phyloP scores from a whole-genome alignment of 2,888 invertebrate genomes.

The Flabesymbios commensalis region DNA sequence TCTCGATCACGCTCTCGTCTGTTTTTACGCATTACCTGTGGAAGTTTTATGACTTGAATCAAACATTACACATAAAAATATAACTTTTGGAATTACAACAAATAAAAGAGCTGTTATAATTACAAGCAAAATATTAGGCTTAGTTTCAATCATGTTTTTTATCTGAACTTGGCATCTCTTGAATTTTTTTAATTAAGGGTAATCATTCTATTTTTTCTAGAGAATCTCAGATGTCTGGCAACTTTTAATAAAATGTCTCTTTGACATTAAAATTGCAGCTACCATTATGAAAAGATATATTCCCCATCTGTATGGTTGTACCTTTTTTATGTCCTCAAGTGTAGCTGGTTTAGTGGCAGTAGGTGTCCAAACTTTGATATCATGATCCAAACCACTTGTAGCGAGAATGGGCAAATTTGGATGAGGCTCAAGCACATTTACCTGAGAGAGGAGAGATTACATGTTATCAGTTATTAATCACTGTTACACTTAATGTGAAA shows the following conservation, averaged over 20 bases:
- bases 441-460: slow-evolving; percentile 67
- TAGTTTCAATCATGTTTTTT: background rate
- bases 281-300: background rate
- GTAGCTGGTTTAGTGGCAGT: slow-evolving; percentile 37
- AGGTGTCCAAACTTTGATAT: slow-evolving; percentile 85
- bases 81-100: background rate
- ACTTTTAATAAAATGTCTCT: too few species aligned
- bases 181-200: too few species aligned
- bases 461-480: background rate
- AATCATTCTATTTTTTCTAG: too few species aligned
- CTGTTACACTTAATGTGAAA: background rate
- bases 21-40: slow-evolving; percentile 59
- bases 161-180: too few species aligned
- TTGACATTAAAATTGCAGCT: background rate
- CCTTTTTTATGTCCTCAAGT: slow-evolving; percentile 64
- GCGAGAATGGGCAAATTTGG: slow-evolving; percentile 85
- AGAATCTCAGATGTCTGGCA: too few species aligned
- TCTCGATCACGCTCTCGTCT: slow-evolving; percentile 61
- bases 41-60: background rate
- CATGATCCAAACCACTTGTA: slow-evolving; percentile 87
- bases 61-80: background rate
- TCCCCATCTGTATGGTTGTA: slow-evolving; percentile 15
- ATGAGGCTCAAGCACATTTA: slow-evolving; percentile 90
- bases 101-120: background rate
- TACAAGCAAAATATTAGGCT: background rate